Base-by-base conservation (phyloP, 2,113 vertebrate species). In the Synchiropus splendidus region DNA sequence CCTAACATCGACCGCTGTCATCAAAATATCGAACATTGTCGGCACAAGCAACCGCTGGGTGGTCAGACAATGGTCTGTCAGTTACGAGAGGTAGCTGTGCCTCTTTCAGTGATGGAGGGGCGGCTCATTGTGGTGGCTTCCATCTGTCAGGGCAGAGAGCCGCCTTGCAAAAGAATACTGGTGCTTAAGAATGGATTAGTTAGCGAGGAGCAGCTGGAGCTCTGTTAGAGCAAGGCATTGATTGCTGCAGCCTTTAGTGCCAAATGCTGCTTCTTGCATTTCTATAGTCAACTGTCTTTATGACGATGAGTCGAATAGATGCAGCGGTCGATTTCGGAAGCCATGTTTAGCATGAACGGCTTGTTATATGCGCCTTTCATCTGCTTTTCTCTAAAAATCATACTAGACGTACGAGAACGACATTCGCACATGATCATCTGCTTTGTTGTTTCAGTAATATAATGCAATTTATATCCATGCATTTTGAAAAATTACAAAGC, bases 21-120 rank as follows among this genome's bases (percentile, higher is more conserved):
- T 64, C 58, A 62, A 74, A 66, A 64, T 73, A 81, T 78, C 36
- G 72, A 78, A 66, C 55, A 58, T 45, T 61, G 62, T 63, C 53
- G 39, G 42, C 74, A 48, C 14, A n/a, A 59, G 50, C 38, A 6
- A 59, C 67, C 54, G 58, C 51, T 4, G 37, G 57, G 47, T 48
- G 63, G 66, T 58, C 67, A 31, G 56, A 44, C 64, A 67, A 71
- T 68, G 61, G 59, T 69, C 62, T 73, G 74, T 64, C 75, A 75
- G 58, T 62, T 67, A 57, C 43, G 32, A 62, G 39, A 40, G 42
- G 18, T 35, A 38, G 52, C 40, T 36, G 51, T 44, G 44, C 49
- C 61, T 48, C 27, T 59, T 44, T 21, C 12, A 36, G 57, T 69
- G 68, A 74, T 58, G 39, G 51, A 58, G 50, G 56, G 57, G 39